Evolutionary conservation across 2,797 vertebrate genomes (phyloP).

Genomic region (Ptychadena robeensis): DNA sequence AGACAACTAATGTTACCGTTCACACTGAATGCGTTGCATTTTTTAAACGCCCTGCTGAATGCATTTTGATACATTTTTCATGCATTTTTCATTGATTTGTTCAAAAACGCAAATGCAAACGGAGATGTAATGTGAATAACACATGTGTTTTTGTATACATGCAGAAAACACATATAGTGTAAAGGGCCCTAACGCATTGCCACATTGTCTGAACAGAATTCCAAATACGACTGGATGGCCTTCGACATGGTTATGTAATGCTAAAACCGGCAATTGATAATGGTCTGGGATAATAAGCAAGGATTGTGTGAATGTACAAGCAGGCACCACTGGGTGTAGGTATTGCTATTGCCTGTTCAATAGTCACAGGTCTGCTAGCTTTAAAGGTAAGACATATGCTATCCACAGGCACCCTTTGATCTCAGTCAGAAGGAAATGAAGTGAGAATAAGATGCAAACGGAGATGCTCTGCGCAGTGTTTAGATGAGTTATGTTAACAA

Average conservation of each 20-base stretch:
- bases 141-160: too few species aligned
- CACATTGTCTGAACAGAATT: not conserved
- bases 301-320: not conserved
- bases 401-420: not conserved
- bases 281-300: not conserved
- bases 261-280: too few species aligned
- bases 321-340: not conserved
- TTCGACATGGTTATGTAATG: too few species aligned
- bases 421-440: not conserved
- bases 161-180: too few species aligned
- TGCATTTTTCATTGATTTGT: too few species aligned
- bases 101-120: too few species aligned
- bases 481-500: constrained; percentile 10
- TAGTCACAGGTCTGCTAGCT: not conserved
- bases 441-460: not conserved
- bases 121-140: too few species aligned
- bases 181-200: too few species aligned
- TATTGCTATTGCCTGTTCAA: not conserved
- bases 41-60: too few species aligned
- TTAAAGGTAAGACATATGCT: not conserved
- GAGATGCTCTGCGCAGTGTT: constrained; percentile 4
- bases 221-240: not conserved
- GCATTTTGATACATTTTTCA: too few species aligned
- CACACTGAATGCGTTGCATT: too few species aligned
- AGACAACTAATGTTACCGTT: too few species aligned